A percentile compares a stretch with the other conserved stretches of the same genome.
These are phyloP conservation scores for Siphamia tubifer DNA, from an alignment of 2,113 vertebrate genomes.

Conservation along the genomic window DNA sequence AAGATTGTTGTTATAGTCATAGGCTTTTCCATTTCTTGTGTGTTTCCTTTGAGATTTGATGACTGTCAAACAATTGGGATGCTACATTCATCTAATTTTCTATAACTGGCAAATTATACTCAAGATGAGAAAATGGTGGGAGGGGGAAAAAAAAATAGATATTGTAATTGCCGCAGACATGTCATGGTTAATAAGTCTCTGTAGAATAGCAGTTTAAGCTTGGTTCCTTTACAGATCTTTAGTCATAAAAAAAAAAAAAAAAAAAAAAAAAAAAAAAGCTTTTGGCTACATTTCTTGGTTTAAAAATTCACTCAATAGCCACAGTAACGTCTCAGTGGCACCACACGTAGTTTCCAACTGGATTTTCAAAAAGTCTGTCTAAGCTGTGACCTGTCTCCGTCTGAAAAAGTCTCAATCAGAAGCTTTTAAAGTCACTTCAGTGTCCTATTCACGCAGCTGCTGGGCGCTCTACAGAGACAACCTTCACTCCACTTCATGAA, in stretches of 20 bases:
- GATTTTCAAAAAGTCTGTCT: background rate
- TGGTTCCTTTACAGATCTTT: conserved; percentile 2
- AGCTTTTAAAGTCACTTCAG: conserved; percentile 44
- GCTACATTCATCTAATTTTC: no score
- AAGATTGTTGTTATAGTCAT: no score
- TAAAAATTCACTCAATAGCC: conserved; percentile 15
- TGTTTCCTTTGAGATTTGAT: no score
- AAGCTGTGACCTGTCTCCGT: conserved; percentile 23
- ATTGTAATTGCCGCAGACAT: no score
- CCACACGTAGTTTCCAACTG: background rate
- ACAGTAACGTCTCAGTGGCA: conserved; percentile 2
- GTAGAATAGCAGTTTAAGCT: background rate
- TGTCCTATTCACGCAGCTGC: conserved; percentile 67
- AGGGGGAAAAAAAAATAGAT: no score
- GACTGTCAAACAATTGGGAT: no score
- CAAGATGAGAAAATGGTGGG: no score
- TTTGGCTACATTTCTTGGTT: background rate
- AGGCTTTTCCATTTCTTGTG: no score
- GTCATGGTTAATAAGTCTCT: background rate
- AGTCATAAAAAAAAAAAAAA: no score
- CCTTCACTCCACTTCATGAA: conserved; percentile 68
- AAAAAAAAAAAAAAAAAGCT: no score
- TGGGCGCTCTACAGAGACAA: conserved; percentile 40
- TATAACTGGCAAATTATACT: no score
- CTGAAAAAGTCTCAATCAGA: conserved; percentile 14